These are phyloP conservation scores for Brachymystax lenok DNA, from an alignment of 2,797 vertebrate genomes.

Conservation along the genomic window DNA sequence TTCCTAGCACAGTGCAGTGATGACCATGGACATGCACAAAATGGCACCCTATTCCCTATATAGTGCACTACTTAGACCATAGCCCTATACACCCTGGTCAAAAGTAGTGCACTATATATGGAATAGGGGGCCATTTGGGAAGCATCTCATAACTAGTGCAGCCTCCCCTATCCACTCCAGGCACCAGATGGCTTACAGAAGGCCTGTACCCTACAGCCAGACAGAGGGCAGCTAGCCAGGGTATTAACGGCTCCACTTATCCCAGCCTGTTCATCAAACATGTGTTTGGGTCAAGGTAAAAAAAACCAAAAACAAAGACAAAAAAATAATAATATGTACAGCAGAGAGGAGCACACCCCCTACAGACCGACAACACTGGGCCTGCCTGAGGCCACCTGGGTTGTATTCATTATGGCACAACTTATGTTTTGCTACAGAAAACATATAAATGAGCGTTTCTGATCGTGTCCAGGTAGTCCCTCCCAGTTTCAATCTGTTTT, in stretches of 20 bases:
- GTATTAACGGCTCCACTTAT: slow-evolving; percentile 40
- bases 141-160: not conserved
- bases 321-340: not conserved
- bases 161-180: slow-evolving; percentile 17
- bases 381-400: slow-evolving; percentile 1
- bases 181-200: slow-evolving; percentile 31
- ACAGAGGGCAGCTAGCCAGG: slow-evolving; percentile 24
- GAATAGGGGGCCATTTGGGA: not conserved
- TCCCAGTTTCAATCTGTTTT: not conserved
- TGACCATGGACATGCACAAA: too few species aligned
- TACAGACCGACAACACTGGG: not conserved
- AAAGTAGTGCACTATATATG: not conserved
- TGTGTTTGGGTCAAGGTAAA: slow-evolving; percentile 11
- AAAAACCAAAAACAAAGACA: not conserved
- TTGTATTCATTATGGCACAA: too few species aligned
- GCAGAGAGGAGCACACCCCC: not conserved
- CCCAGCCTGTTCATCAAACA: slow-evolving; percentile 19
- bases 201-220: not conserved
- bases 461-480: not conserved
- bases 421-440: too few species aligned
- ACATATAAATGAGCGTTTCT: not conserved
- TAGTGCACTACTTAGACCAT: too few species aligned
- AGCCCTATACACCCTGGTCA: not conserved
- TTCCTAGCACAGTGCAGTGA: not conserved
- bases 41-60: too few species aligned